These are phyloP conservation scores for Cloeon dipterum DNA, from an alignment of 2,888 invertebrate genomes.

Conservation along the genomic window DNA sequence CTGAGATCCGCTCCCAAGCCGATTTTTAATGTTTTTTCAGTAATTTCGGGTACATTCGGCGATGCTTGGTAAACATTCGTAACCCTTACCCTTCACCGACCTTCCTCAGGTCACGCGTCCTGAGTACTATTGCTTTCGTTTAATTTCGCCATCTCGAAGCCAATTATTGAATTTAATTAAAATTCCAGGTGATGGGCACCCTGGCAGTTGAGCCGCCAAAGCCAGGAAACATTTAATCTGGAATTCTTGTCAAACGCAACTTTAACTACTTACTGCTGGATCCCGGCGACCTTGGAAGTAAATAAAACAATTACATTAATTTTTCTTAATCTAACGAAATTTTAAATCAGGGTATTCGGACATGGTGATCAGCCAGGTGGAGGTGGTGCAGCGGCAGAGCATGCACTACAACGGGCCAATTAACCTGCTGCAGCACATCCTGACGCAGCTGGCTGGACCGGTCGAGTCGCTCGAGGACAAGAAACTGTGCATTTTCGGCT, in stretches of 20 bases:
- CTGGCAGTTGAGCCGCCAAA: slow-evolving; percentile 65
- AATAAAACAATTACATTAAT: slow-evolving; percentile 19
- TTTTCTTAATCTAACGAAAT: no score
- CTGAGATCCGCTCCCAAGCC: no score
- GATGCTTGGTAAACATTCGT: no score
- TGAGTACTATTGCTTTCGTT: no score
- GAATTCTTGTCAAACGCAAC: slow-evolving; percentile 87
- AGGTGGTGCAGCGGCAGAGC: slow-evolving; percentile 80
- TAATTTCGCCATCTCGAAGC: no score
- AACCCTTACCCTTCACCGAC: no score
- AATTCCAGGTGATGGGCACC: slow-evolving; percentile 52
- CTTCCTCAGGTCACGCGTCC: no score
- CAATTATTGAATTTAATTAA: no score
- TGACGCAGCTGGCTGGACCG: slow-evolving; percentile 55
- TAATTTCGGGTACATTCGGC: no score
- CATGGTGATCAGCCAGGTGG: slow-evolving; percentile 77
- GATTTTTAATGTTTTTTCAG: no score
- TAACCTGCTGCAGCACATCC: slow-evolving; percentile 44
- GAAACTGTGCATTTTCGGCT: slow-evolving; percentile 56
- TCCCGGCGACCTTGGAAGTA: slow-evolving; percentile 74
- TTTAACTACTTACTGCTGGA: slow-evolving; percentile 93
- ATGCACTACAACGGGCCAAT: slow-evolving; percentile 63
- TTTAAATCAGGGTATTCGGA: slow-evolving; percentile 98
- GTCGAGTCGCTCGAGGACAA: slow-evolving; percentile 49
- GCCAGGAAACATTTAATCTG: slow-evolving; percentile 60